These are phyloP conservation scores for Apodemus speciosus DNA, from an alignment of 2,113 vertebrate genomes.

Conservation along the genomic window DNA sequence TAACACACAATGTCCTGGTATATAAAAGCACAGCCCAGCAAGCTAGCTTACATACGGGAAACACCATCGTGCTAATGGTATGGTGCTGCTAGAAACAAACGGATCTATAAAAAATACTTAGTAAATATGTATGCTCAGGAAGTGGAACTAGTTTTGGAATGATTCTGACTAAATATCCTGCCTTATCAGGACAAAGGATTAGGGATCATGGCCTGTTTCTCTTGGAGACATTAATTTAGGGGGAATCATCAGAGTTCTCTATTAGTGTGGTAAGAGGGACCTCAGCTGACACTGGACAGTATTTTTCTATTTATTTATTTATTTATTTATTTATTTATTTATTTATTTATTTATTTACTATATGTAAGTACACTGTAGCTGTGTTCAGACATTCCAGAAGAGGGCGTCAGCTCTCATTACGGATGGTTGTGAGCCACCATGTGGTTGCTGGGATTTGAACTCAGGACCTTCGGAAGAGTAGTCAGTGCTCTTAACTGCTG, in stretches of 20 bases:
- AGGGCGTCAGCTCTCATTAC: too few species aligned
- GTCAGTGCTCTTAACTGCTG: too few species aligned
- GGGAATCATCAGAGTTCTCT: neutral
- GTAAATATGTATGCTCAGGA: neutral
- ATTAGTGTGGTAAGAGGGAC: neutral
- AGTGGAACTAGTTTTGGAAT: neutral
- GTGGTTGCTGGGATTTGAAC: too few species aligned
- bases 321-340: too few species aligned
- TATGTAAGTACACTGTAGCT: too few species aligned
- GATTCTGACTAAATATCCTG: neutral
- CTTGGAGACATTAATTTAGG: neutral
- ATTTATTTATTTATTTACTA: too few species aligned
- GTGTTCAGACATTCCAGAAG: too few species aligned
- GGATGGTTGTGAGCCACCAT: too few species aligned
- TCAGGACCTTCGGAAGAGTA: too few species aligned
- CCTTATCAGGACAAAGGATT: neutral
- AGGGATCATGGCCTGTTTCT: neutral
- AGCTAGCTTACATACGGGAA: rapidly evolving
- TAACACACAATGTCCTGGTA: neutral
- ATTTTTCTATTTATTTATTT: too few species aligned
- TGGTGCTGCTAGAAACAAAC: neutral
- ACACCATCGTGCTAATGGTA: neutral
- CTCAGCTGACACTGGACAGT: neutral
- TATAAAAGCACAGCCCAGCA: rapidly evolving
- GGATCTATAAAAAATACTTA: neutral